These are phyloP conservation scores for Glyptemys insculpta DNA, from an alignment of 2,797 vertebrate genomes.

Conservation along the genomic window DNA sequence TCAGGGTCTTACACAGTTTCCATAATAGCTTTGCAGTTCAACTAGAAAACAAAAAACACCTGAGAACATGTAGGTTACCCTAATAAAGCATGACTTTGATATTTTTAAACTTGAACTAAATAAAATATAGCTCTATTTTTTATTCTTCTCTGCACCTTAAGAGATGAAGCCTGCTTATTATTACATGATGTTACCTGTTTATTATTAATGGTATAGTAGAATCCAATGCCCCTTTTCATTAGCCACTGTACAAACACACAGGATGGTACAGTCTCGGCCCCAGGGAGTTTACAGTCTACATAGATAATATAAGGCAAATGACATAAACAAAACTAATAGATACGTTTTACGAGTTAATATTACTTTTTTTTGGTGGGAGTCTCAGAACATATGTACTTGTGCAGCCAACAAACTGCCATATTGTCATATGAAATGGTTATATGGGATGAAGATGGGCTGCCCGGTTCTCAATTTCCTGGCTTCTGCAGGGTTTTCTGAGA, in stretches of 20 bases:
- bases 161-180: not conserved
- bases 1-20: not conserved
- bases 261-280: not conserved
- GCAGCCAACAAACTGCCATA: not conserved
- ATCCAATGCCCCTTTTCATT: fast-evolving
- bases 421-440: not conserved
- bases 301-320: not conserved
- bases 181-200: not conserved
- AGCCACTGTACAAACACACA: not conserved
- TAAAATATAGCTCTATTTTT: not conserved
- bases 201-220: not conserved
- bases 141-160: not conserved
- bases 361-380: not conserved
- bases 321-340: not conserved
- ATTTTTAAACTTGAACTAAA: not conserved
- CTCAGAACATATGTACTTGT: not conserved
- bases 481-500: not conserved
- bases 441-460: not conserved
- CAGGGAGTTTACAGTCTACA: not conserved
- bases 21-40: not conserved
- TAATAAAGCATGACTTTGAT: not conserved
- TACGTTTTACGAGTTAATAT: not conserved
- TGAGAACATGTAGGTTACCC: not conserved
- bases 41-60: conserved; percentile 2
- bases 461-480: not conserved